These are phyloP conservation scores for Bombus waltoni DNA, from an alignment of 1,140 invertebrate species.

Conservation along the genomic window DNA sequence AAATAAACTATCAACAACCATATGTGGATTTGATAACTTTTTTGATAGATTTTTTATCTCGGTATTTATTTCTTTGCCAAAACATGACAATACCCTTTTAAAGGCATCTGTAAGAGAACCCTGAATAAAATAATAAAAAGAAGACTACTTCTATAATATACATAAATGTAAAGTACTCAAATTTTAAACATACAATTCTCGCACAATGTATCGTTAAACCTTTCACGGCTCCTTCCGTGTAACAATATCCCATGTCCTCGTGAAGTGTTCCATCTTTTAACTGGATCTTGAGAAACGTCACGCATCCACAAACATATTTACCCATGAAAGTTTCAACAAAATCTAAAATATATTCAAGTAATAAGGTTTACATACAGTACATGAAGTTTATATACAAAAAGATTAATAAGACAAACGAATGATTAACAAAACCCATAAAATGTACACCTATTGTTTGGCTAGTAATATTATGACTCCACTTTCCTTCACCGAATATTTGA, in stretches of 20 bases:
- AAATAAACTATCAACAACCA: no score
- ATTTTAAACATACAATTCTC: constrained; percentile 61
- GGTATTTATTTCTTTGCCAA: constrained; percentile 18
- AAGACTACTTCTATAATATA: neutral
- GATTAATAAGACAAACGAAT: neutral
- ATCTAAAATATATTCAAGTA: constrained; percentile 32
- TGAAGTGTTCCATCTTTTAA: constrained; percentile 70
- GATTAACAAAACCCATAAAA: neutral
- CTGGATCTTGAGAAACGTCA: constrained; percentile 54
- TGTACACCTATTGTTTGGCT: constrained; percentile 70
- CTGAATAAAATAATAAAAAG: constrained; percentile 21
- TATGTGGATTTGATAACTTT: neutral
- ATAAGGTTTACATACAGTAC: neutral
- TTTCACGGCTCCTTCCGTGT: constrained; percentile 63
- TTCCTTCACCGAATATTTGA: constrained; percentile 65
- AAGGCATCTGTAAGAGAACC: constrained; percentile 49
- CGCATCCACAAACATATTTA: constrained; percentile 46
- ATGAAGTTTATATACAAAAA: neutral
- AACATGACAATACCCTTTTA: constrained; percentile 37
- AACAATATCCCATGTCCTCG: constrained; percentile 71
- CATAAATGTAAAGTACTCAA: neutral
- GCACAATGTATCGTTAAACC: constrained; percentile 67
- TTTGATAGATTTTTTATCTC: constrained; percentile 24
- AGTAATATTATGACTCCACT: constrained; percentile 72
- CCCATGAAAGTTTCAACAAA: constrained; percentile 38